phyloP scores from a whole-genome alignment of 2,113 vertebrate species.

The Casuarius casuarius region DNA sequence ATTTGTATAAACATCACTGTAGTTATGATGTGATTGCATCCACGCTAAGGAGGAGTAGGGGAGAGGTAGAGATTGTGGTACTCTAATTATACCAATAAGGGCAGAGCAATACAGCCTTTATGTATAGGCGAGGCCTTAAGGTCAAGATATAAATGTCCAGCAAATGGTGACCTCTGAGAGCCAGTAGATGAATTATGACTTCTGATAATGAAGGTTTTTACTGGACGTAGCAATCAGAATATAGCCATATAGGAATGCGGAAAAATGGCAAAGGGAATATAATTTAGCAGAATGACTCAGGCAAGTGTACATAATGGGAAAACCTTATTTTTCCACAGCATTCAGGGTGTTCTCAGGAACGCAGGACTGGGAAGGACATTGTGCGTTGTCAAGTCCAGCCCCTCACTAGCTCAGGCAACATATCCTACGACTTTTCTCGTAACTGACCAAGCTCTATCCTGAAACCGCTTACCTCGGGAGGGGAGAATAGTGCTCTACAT shows the following conservation, averaged over 20 bases:
- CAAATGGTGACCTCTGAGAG: background rate
- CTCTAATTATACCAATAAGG: background rate
- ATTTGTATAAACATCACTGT: background rate
- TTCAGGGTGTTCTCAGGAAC: background rate
- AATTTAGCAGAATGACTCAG: background rate
- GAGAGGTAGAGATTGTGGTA: background rate
- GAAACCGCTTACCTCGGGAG: background rate
- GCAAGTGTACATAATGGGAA: background rate
- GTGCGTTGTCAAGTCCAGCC: background rate
- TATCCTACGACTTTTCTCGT: background rate
- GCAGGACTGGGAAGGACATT: background rate
- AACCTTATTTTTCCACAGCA: constrained; percentile 12
- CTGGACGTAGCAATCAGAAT: background rate
- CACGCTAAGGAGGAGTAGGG: background rate
- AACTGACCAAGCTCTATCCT: background rate
- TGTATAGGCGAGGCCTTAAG: background rate
- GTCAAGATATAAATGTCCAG: background rate
- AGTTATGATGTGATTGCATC: background rate
- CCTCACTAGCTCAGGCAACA: background rate
- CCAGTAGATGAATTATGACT: background rate
- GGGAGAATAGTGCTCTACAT: background rate
- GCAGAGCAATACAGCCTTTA: background rate
- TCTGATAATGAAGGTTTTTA: background rate
- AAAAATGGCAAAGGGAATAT: background rate
- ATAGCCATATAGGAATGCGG: background rate